Percentiles rank a stretch among this genome's conserved stretches.
These are phyloP conservation scores for Scaptomyza cyrtandrae DNA, from an alignment of 2,888 invertebrate genomes.

Conservation along the genomic window DNA sequence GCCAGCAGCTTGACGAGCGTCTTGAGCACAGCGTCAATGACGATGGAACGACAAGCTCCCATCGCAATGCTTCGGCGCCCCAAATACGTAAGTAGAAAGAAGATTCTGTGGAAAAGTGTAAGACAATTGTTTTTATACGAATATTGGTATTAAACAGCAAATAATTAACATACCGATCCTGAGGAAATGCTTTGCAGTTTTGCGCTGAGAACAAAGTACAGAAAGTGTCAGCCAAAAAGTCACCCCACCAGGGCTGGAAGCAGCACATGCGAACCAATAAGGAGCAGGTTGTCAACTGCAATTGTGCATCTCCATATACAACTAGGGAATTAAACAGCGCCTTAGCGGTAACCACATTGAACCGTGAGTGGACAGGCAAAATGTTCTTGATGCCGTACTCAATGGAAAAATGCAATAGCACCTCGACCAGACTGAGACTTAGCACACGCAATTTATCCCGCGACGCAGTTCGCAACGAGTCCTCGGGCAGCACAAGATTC, in stretches of 20 bases:
- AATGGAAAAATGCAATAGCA: constrained; percentile 90
- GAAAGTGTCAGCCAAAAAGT: constrained; percentile 93
- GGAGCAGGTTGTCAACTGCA: constrained; percentile 91
- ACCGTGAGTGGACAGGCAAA: constrained; percentile 82
- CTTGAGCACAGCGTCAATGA: constrained; percentile 88
- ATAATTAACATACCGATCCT: constrained; percentile 89
- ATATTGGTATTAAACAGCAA: not conserved
- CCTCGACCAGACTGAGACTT: constrained; percentile 92
- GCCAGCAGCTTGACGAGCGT: constrained; percentile 87
- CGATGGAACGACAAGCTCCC: constrained; percentile 86
- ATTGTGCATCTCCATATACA: constrained; percentile 91
- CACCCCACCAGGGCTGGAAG: constrained; percentile 94
- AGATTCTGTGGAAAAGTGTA: constrained; percentile 87
- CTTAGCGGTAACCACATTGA: constrained; percentile 86
- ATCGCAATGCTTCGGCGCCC: constrained; percentile 91
- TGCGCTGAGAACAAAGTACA: constrained; percentile 91
- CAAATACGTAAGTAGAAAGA: constrained; percentile 93
- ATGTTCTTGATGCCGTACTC: constrained; percentile 86
- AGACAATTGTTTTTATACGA: not conserved
- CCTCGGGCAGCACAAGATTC: constrained; percentile 76
- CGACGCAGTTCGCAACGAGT: constrained; percentile 87
- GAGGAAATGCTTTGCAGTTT: constrained; percentile 91
- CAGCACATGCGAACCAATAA: constrained; percentile 91
- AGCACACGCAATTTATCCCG: constrained; percentile 93
- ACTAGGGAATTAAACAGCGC: constrained; percentile 90